phyloP scores from a whole-genome alignment of 2,797 vertebrate genomes.

The Melanotaenia pygmaea region DNA sequence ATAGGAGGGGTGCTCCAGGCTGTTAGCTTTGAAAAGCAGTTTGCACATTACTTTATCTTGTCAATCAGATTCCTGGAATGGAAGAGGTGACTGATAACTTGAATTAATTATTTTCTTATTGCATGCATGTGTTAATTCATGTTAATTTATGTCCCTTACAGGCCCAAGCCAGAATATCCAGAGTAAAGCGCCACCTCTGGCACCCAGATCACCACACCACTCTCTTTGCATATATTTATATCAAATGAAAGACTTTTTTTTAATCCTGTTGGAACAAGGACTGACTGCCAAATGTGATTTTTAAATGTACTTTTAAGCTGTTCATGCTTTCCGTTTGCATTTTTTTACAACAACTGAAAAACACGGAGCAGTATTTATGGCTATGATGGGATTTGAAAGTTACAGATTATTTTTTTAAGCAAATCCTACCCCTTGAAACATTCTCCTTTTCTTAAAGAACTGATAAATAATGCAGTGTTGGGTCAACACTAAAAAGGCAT shows the following conservation, averaged over 20 bases:
- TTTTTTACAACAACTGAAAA: conserved; percentile 74
- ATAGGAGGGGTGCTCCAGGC: conserved; percentile 88
- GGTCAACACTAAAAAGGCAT: conserved; percentile 41
- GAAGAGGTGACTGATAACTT: conserved; percentile 86
- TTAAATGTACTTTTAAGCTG: conserved; percentile 82
- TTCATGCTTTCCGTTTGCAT: conserved; percentile 74
- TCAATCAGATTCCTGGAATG: conserved; percentile 87
- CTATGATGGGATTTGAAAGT: conserved; percentile 79
- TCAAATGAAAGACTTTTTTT: conserved; percentile 81
- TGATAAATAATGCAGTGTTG: conserved; percentile 45
- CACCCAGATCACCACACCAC: conserved; percentile 81
- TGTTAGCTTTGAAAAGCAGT: conserved; percentile 86
- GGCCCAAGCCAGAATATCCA: conserved; percentile 84
- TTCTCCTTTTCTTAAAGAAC: conserved; percentile 42
- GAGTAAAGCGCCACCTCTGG: conserved; percentile 84
- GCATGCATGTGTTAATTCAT: conserved; percentile 85
- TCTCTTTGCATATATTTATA: conserved; percentile 83
- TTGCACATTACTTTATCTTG: conserved; percentile 87
- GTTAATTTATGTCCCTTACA: conserved; percentile 85
- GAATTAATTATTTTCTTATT: conserved; percentile 86
- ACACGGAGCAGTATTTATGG: conserved; percentile 70
- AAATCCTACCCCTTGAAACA: conserved; percentile 64
- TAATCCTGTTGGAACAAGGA: conserved; percentile 81
- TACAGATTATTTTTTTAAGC: conserved; percentile 66
- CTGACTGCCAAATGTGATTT: conserved; percentile 80